These are phyloP conservation scores for Microchrysa polita DNA, from an alignment of 2,888 invertebrate species.

Conservation along the genomic window DNA sequence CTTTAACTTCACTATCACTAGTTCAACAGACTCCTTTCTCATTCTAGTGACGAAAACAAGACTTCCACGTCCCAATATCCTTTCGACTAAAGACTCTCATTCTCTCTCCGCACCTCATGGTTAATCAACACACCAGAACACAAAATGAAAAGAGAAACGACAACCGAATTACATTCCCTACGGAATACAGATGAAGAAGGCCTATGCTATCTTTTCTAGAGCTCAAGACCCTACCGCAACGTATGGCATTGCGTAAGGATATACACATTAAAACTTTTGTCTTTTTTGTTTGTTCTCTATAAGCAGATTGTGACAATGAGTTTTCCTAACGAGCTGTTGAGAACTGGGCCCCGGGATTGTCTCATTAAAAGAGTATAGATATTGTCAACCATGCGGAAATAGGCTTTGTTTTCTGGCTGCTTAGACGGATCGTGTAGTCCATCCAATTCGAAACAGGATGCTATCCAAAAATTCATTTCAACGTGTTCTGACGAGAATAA, in stretches of 20 bases:
- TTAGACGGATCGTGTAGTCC: background rate
- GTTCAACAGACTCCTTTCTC: background rate
- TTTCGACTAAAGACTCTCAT: constrained; percentile 5
- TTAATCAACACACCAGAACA: constrained; percentile 40
- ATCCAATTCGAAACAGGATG: constrained; percentile 20
- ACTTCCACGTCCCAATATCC: background rate
- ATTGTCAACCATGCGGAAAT: constrained; percentile 44
- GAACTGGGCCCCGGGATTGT: background rate
- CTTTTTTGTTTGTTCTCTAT: constrained; percentile 35
- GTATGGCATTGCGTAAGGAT: background rate
- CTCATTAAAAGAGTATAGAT: constrained; percentile 47
- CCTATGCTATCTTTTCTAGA: background rate
- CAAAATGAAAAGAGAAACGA: constrained; percentile 22
- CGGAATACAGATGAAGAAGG: background rate
- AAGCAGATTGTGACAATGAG: constrained; percentile 45
- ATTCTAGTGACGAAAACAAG: background rate
- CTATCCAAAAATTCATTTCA: constrained; percentile 26
- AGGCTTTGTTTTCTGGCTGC: constrained; percentile 30
- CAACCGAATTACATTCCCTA: constrained; percentile 32
- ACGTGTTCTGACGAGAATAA: constrained; percentile 31
- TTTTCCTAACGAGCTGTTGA: constrained; percentile 35
- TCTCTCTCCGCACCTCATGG: background rate
- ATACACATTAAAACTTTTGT: constrained; percentile 14
- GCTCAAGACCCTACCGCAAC: too few species aligned
- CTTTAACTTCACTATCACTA: background rate